Conservation (phyloP, 2,888 invertebrate genomes). For the Drosophila pegasa region DNA sequence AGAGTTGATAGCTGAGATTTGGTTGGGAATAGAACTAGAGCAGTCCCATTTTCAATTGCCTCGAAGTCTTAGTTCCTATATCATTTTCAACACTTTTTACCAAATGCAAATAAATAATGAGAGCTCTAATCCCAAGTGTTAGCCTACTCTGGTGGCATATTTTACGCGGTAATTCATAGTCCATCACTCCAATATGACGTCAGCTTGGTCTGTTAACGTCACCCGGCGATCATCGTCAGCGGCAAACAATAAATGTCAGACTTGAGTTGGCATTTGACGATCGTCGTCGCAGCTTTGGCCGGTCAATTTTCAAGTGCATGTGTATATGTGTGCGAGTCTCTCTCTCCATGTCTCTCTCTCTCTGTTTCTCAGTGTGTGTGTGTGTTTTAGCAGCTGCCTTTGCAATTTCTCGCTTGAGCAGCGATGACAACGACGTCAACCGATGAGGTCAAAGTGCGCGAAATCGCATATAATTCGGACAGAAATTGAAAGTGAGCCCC, state of each 20-base stretch:
- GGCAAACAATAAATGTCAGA: conserved; percentile 62
- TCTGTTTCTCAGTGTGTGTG: conserved; percentile 16
- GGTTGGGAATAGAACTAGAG: not conserved
- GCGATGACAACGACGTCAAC: conserved; percentile 50
- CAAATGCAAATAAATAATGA: no score
- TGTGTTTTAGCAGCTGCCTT: conserved; percentile 58
- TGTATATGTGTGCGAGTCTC: conserved; percentile 5
- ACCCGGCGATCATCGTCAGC: conserved; percentile 44
- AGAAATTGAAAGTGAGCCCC: conserved; percentile 70
- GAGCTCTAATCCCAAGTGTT: not conserved
- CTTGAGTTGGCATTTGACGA: conserved; percentile 66
- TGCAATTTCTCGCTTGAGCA: conserved; percentile 73
- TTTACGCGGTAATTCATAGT: conserved; percentile 19
- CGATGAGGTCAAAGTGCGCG: conserved; percentile 64
- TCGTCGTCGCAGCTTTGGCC: conserved; percentile 59
- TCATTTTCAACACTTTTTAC: no score
- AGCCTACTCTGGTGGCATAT: not conserved
- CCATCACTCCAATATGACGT: not conserved
- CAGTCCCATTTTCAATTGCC: no score
- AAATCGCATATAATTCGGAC: conserved; percentile 67
- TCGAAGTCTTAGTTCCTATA: no score
- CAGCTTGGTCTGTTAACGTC: conserved; percentile 40
- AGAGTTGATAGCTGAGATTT: not conserved
- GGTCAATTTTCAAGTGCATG: conserved; percentile 65
- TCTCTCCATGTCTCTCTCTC: not conserved